Base-by-base conservation (phyloP, 2,113 vertebrate species). In the Castor canadensis region DNA sequence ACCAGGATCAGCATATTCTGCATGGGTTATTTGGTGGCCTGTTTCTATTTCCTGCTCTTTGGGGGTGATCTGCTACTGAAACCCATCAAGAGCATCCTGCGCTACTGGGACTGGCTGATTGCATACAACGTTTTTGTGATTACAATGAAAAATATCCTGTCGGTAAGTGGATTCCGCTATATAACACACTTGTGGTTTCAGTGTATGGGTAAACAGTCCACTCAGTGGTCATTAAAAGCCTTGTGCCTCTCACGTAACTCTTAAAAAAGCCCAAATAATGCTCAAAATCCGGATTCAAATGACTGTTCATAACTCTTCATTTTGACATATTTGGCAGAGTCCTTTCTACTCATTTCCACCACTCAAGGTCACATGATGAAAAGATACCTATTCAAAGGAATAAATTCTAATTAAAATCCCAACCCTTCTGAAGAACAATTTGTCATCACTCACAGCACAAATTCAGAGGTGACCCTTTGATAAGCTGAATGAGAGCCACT, bases 81-180 rank as follows among this genome's bases (percentile, higher is more conserved):
- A 96, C 99, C 99, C 72, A 99, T 99, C 97, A 99, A 98, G 97
- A 99, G 99, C 98, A 99, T 99, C 91, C 98, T 99, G 32, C 99
- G 98, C 94, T 99, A 99, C 97, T 99, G 99, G 99, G 99, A 99
- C 98, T 99, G 99, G 98, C 98, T 99, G 94, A 99, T 99, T 77
- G 99, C 99, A 10, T 99, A 99, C 98, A 99, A 99, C 1, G 98
- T 99, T 83, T 99, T 99, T 10, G 99, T 99, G n/a, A 99, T 99
- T 98, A 99, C 99, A 5, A 99, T 99, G 99, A 99, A 99, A 98
- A 99, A 99, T 88, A 98, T 99, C 95, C 98, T 99, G 20, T 99
- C 99, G 1, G 99, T 99, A 95, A 98, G 99, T 95, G 54, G 10
- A 52, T 71, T 17, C 60, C 60, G 28, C 35, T 43, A 6, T 30